Conservation (phyloP, 1,140 invertebrate species). For the Wasmannia auropunctata region DNA sequence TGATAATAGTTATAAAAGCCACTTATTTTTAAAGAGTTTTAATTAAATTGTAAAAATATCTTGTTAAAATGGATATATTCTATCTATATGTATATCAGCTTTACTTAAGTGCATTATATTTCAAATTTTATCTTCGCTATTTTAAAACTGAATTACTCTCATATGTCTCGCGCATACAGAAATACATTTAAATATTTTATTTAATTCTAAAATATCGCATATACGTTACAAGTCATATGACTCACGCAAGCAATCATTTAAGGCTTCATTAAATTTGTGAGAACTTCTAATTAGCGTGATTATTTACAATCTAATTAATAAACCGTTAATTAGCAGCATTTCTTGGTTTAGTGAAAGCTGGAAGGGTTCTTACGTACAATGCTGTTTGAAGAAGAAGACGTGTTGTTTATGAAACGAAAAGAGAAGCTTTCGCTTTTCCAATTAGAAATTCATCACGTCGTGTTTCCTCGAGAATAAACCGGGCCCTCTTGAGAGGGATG, state of each 20-base stretch:
- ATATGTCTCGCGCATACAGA: not conserved
- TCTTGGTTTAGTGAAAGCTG: not conserved
- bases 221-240: too few relatives aligned
- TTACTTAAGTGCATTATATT: not conserved
- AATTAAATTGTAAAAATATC: not conserved
- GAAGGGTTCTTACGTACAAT: not conserved
- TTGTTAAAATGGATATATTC: not conserved
- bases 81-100: not conserved
- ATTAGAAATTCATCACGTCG: constrained; percentile 68
- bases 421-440: constrained; percentile 52
- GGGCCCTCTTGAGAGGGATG: not conserved
- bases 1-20: not conserved
- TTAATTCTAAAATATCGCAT: not conserved
- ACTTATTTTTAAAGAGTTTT: not conserved
- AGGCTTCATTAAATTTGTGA: not conserved
- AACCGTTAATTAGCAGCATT: not conserved
- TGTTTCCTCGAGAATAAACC: constrained; percentile 50
- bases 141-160: not conserved
- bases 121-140: not conserved
- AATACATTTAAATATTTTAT: not conserved
- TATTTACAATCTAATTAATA: not conserved
- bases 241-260: not conserved
- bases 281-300: not conserved
- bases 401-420: constrained; percentile 18
- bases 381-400: constrained; percentile 8